phyloP scores from a whole-genome alignment of 2,888 invertebrate species.

The Polia nebulosa region DNA sequence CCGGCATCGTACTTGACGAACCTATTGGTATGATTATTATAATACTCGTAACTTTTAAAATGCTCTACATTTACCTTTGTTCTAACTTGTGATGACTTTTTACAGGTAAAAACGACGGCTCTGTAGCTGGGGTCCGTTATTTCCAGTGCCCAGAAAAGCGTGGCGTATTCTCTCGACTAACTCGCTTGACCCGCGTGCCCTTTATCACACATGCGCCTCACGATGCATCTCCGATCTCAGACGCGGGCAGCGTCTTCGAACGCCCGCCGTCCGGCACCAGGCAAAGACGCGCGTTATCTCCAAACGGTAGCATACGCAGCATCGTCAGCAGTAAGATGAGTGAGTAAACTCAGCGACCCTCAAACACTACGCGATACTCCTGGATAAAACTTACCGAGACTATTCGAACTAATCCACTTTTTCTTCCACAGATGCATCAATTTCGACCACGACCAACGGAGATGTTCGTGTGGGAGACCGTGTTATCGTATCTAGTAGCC shows the following conservation, averaged over 20 bases:
- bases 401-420: slow-evolving; percentile 13
- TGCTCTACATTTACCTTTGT: neutral
- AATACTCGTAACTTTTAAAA: neutral
- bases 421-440: slow-evolving; percentile 82
- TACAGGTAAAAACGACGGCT: slow-evolving; percentile 98
- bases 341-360: slow-evolving; percentile 69
- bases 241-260: slow-evolving; percentile 88
- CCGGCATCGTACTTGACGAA: slow-evolving; percentile 98
- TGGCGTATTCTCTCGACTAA: slow-evolving; percentile 98
- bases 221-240: slow-evolving; percentile 87
- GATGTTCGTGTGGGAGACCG: slow-evolving; percentile 97
- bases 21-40: slow-evolving; percentile 93
- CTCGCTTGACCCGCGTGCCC: slow-evolving; percentile 95
- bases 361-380: neutral
- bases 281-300: slow-evolving; percentile 85
- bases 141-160: slow-evolving; percentile 98
- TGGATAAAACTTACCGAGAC: neutral
- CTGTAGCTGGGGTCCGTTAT: slow-evolving; percentile 97
- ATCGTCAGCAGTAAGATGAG: slow-evolving; percentile 90
- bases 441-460: slow-evolving; percentile 87
- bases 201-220: slow-evolving; percentile 90
- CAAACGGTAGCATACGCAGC: slow-evolving; percentile 89
- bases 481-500: slow-evolving; percentile 96
- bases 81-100: slow-evolving; percentile 46
- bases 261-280: slow-evolving; percentile 86